Percentiles rank a stretch among this genome's conserved stretches.
Evolutionary conservation across 2,888 invertebrate species (phyloP).

Genomic region (Harmothoe impar): DNA sequence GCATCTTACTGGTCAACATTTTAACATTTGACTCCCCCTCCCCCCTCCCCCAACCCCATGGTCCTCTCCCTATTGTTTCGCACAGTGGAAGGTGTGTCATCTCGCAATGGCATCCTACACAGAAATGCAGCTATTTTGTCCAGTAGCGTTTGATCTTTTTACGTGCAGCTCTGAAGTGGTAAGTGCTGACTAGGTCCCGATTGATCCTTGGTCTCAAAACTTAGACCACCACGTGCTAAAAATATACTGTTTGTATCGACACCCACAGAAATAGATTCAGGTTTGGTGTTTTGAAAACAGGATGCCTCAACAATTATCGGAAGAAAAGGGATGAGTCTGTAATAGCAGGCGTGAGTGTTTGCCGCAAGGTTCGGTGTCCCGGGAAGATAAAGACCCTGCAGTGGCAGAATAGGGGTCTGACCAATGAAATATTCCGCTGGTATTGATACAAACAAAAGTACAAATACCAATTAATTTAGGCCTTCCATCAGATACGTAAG

Average conservation of each 20-base stretch:
- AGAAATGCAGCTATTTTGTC: neutral
- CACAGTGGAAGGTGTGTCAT: slow-evolving; percentile 2
- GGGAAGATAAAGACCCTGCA: neutral
- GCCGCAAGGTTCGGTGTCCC: too few relatives aligned
- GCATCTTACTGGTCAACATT: slow-evolving; percentile 27
- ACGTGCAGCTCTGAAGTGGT: neutral
- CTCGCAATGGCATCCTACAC: neutral
- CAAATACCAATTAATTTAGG: too few relatives aligned
- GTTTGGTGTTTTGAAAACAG: neutral
- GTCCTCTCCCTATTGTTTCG: slow-evolving; percentile 1
- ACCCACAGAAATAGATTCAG: neutral
- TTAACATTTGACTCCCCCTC: neutral
- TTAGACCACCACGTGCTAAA: neutral
- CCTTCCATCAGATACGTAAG: too few relatives aligned
- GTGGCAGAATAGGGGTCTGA: neutral
- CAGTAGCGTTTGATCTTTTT: neutral
- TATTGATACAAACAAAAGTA: too few relatives aligned
- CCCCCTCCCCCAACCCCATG: too few relatives aligned
- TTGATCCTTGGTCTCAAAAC: neutral
- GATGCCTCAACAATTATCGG: neutral
- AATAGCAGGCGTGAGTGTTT: neutral
- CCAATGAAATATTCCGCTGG: too few relatives aligned
- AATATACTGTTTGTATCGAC: neutral
- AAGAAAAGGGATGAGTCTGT: too few relatives aligned
- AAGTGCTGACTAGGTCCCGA: neutral